Evolutionary conservation across 1,140 invertebrate genomes (phyloP).

Genomic region (Pollicipes pollicipes): DNA sequence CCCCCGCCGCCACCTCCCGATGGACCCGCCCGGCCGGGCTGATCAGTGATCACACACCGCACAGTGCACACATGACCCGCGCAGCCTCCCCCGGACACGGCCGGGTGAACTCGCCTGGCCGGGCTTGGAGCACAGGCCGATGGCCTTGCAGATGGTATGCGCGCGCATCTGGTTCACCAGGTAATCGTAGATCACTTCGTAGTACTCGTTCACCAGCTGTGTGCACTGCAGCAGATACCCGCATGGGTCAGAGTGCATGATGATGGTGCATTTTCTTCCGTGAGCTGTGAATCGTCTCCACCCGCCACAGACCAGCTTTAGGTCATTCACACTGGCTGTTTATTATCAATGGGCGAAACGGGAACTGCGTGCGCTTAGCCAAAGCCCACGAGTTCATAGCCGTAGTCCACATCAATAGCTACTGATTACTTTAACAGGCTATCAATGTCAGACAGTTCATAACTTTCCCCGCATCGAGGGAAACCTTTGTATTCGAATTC

Average conservation of each 20-base stretch:
- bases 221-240: not conserved
- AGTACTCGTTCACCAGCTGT: not conserved
- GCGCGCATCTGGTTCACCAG: not conserved
- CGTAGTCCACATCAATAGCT: not conserved
- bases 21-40: too few species aligned
- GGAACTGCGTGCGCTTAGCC: not conserved
- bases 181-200: not conserved
- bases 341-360: not conserved
- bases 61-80: too few species aligned
- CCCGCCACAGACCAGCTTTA: not conserved
- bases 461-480: too few species aligned
- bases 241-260: too few species aligned
- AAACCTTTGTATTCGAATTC: too few species aligned
- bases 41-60: too few species aligned
- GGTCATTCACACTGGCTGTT: not conserved
- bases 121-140: not conserved
- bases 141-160: not conserved
- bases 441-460: not conserved
- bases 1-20: too few species aligned
- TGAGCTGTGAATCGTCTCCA: too few species aligned
- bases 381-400: too few species aligned
- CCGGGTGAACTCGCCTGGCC: not conserved
- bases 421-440: not conserved
- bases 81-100: too few species aligned
- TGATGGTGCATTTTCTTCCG: not conserved